Percentiles rank a stretch among this genome's conserved stretches.
phyloP scores from a whole-genome alignment of 1,140 invertebrate genomes.

The Apis dorsata region DNA sequence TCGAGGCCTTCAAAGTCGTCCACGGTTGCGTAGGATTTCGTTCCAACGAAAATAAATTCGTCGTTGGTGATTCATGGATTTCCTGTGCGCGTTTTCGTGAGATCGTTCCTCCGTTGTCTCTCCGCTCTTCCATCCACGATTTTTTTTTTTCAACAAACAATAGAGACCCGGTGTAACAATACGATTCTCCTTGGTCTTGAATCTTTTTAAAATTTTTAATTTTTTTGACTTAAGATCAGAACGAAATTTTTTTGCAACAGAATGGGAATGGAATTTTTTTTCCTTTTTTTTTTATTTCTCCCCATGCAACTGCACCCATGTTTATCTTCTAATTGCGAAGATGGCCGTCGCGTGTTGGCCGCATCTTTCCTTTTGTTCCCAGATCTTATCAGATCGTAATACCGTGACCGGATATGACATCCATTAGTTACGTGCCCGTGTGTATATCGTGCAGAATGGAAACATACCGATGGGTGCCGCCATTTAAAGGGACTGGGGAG shows the following conservation, averaged over 20 bases:
- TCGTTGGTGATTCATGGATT: slow-evolving; percentile 46
- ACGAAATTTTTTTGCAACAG: background rate
- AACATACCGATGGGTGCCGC: slow-evolving; percentile 19
- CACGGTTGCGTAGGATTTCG: slow-evolving; percentile 45
- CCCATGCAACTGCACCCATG: slow-evolving; percentile 24
- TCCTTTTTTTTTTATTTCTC: background rate
- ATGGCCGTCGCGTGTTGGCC: slow-evolving; percentile 38
- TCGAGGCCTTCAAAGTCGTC: slow-evolving; percentile 41
- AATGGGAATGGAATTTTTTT: background rate
- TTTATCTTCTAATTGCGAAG: slow-evolving; percentile 24
- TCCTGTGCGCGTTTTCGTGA: slow-evolving; percentile 24
- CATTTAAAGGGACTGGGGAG: slow-evolving; percentile 28
- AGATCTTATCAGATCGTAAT: slow-evolving; percentile 42
- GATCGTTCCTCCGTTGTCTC: background rate
- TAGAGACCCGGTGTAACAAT: background rate
- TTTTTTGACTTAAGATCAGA: background rate
- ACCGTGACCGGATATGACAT: slow-evolving; percentile 52
- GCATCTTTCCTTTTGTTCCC: slow-evolving; percentile 39
- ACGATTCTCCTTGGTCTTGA: background rate
- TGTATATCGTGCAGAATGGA: background rate
- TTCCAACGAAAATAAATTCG: slow-evolving; percentile 51
- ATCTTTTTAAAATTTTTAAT: background rate
- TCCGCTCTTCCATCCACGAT: background rate
- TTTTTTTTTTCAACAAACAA: background rate
- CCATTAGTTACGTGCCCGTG: slow-evolving; percentile 36